phyloP scores from a whole-genome alignment of 2,888 invertebrate species.

The Tipula helvola region DNA sequence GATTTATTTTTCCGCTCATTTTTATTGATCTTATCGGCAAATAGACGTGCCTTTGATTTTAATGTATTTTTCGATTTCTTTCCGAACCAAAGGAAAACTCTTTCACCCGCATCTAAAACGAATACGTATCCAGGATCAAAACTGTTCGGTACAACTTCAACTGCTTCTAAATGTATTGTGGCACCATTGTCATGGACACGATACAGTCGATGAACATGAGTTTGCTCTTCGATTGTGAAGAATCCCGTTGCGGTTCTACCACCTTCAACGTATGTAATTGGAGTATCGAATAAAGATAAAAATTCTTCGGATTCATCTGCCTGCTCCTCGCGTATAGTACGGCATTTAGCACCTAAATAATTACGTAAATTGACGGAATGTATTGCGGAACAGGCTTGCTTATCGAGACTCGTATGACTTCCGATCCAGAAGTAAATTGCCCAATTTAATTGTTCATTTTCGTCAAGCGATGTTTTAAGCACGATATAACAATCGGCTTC shows the following conservation, averaged over 20 bases:
- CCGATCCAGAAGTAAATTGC: slow-evolving; percentile 99
- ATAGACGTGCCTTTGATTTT: slow-evolving; percentile 60
- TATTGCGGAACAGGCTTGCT: slow-evolving; percentile 51
- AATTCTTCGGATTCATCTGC: slow-evolving; percentile 95
- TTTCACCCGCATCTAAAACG: slow-evolving; percentile 73
- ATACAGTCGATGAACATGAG: slow-evolving; percentile 73
- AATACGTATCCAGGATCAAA: slow-evolving; percentile 89
- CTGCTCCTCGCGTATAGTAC: slow-evolving; percentile 95
- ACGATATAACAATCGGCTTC: slow-evolving; percentile 99
- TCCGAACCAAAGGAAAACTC: slow-evolving; percentile 79
- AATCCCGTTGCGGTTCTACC: slow-evolving; percentile 96
- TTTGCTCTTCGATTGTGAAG: slow-evolving; percentile 88
- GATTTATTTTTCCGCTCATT: slow-evolving; percentile 93
- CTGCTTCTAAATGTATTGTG: slow-evolving; percentile 81
- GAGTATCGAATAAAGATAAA: slow-evolving; percentile 76
- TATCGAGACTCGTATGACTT: slow-evolving; percentile 72
- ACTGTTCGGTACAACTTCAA: slow-evolving; percentile 53
- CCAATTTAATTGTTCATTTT: slow-evolving; percentile 76
- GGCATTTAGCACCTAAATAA: slow-evolving; percentile 82
- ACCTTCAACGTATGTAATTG: slow-evolving; percentile 91
- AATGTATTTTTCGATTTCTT: slow-evolving; percentile 73
- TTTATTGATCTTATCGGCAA: slow-evolving; percentile 98
- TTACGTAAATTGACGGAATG: slow-evolving; percentile 98
- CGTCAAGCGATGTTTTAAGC: slow-evolving; percentile 74
- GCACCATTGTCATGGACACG: slow-evolving; percentile 80